These are phyloP conservation scores for Elysia chlorotica DNA, from an alignment of 1,140 invertebrate genomes.

Conservation along the genomic window DNA sequence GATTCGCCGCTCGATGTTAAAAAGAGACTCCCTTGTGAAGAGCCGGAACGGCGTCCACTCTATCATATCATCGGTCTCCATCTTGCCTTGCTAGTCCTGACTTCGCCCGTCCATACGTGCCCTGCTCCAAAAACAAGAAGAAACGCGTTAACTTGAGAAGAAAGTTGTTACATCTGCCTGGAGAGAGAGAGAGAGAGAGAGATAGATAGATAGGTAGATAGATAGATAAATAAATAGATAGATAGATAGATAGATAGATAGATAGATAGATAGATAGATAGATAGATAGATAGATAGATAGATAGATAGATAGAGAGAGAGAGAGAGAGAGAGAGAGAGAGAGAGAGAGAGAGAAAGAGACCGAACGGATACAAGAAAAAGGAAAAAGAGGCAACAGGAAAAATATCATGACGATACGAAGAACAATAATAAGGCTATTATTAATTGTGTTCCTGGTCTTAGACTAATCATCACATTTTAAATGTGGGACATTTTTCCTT, in stretches of 20 bases:
- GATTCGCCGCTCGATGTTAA: conserved; percentile 81
- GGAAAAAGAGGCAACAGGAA: too few relatives aligned
- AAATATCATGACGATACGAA: too few relatives aligned
- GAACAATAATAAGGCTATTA: too few relatives aligned
- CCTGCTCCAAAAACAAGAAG: not conserved
- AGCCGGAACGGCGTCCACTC: conserved; percentile 76
- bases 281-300: not conserved
- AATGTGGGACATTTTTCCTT: too few relatives aligned
- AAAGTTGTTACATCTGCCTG: too few relatives aligned
- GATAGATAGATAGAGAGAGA: not conserved
- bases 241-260: not conserved
- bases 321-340: conserved; percentile 16
- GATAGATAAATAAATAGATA: too few relatives aligned
- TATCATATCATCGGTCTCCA: conserved; percentile 34
- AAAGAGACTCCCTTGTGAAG: conserved; percentile 95
- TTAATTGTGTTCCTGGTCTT: too few relatives aligned
- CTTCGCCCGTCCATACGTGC: conserved; percentile 3
- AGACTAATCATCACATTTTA: too few relatives aligned
- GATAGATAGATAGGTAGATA: too few relatives aligned
- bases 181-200: too few relatives aligned
- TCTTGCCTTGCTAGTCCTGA: not conserved
- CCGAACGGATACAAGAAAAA: too few relatives aligned
- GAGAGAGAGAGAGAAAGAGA: conserved; percentile 18
- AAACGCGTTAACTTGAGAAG: not conserved
- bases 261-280: not conserved